Conservation (phyloP, 2,113 vertebrate genomes). For the Aldabrachelys gigantea region DNA sequence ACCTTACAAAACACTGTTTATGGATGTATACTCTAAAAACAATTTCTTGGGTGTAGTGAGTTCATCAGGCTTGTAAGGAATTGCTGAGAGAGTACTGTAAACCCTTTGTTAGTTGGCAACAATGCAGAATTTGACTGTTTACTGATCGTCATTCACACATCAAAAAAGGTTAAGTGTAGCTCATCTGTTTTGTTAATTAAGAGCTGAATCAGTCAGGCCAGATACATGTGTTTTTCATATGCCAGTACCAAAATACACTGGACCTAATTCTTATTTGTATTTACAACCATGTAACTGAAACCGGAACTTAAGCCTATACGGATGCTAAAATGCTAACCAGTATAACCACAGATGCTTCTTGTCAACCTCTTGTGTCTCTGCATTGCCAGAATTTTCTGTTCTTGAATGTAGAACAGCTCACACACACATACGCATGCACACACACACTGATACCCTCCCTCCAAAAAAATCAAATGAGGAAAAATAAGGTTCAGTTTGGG, state of each 20-base stretch:
- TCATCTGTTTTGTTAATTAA: constrained; percentile 35
- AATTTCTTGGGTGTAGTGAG: background rate
- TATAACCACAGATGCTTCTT: background rate
- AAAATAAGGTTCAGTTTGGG: background rate
- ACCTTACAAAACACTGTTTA: background rate
- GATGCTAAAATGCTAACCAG: background rate
- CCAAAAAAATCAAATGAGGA: background rate
- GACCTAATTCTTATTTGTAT: background rate
- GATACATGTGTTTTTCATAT: background rate
- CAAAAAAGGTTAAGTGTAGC: background rate
- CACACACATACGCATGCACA: background rate
- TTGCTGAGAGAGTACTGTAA: background rate
- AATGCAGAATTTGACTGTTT: background rate
- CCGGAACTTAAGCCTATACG: background rate
- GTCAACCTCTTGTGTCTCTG: background rate
- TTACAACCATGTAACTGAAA: constrained; percentile 4
- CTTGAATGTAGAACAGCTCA: background rate
- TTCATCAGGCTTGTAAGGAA: background rate
- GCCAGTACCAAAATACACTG: background rate
- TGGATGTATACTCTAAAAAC: background rate
- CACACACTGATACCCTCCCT: background rate
- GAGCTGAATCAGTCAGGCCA: background rate
- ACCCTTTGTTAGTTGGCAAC: background rate
- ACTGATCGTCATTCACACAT: constrained; percentile 35
- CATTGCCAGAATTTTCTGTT: background rate